phyloP scores from a whole-genome alignment of 2,113 vertebrate species.

The Microtus oregoni region DNA sequence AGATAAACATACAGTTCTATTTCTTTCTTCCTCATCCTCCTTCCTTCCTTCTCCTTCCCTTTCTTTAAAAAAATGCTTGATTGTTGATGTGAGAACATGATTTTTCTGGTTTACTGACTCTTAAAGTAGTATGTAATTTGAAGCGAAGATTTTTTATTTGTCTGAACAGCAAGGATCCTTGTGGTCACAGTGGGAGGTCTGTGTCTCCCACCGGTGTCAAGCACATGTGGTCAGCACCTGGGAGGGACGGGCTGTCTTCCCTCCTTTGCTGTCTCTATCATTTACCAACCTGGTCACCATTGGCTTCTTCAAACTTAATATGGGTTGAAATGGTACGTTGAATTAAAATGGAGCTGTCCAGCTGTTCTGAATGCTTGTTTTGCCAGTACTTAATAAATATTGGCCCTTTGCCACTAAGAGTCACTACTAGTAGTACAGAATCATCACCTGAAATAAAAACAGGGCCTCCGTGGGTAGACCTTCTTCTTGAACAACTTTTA shows the following conservation, averaged over 20 bases:
- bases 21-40: too few relatives aligned
- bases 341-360: background rate
- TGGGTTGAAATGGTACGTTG: background rate
- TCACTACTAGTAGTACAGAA: background rate
- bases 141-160: background rate
- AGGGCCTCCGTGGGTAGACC: background rate
- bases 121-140: constrained; percentile 11
- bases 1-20: constrained; percentile 3
- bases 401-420: background rate
- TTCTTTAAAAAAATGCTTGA: background rate
- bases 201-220: background rate
- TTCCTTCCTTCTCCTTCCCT: background rate
- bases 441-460: background rate
- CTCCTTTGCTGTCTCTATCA: background rate
- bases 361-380: background rate
- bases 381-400: background rate
- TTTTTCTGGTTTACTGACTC: constrained; percentile 61
- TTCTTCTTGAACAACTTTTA: constrained; percentile 36
- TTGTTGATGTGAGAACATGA: background rate
- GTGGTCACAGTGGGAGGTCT: background rate
- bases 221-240: too few relatives aligned
- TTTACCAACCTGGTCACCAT: background rate
- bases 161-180: background rate
- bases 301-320: background rate
- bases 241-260: background rate